These are phyloP conservation scores for Oncorhynchus masou DNA, from an alignment of 2,113 vertebrate species.

Conservation along the genomic window DNA sequence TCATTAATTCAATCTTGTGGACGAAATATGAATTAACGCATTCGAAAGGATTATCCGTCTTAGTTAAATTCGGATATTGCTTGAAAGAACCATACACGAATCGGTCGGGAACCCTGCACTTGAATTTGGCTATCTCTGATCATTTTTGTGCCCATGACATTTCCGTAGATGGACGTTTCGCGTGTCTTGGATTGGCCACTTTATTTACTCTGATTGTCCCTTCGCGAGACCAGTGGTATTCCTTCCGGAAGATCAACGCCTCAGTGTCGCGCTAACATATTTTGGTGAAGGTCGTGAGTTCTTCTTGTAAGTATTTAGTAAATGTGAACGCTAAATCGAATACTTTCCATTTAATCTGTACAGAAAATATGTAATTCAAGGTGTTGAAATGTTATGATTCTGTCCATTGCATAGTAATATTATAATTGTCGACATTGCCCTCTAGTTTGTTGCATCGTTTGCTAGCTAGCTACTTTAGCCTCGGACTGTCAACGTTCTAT, in stretches of 20 bases:
- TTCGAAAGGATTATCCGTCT: no score
- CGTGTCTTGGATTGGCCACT: background rate
- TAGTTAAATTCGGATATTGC: no score
- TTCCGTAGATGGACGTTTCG: no score
- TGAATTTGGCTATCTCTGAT: no score
- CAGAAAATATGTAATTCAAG: no score
- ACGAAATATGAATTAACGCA: no score
- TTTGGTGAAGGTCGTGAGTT: slow-evolving; percentile 67
- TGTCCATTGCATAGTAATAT: background rate
- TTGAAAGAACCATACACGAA: no score
- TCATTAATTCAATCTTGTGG: no score
- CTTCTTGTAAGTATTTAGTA: slow-evolving; percentile 46
- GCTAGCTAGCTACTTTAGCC: background rate
- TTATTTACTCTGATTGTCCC: slow-evolving; percentile 14
- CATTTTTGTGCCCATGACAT: no score
- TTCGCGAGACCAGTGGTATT: slow-evolving; percentile 1
- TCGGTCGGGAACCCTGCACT: no score
- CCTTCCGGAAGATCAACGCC: background rate
- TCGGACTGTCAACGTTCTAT: no score
- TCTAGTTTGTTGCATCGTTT: background rate
- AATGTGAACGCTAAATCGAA: background rate
- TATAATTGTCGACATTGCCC: background rate
- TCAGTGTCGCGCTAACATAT: slow-evolving; percentile 15
- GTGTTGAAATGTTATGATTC: background rate
- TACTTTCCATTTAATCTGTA: background rate